Evolutionary conservation across 2,797 vertebrate genomes (phyloP).

Genomic region (Helicolenus hilgendorfi): DNA sequence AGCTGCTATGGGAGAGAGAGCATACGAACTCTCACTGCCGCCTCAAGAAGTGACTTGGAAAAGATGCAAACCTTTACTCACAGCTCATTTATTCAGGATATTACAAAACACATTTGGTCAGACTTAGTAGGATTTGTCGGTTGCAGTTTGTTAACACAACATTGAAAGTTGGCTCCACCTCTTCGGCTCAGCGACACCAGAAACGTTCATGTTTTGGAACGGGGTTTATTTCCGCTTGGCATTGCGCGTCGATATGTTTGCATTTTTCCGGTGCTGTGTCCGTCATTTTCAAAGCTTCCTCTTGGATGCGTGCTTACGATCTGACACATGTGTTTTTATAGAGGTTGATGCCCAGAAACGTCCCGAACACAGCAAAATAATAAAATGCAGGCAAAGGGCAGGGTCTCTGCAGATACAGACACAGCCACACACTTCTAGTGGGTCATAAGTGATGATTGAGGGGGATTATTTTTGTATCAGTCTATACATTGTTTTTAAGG

Average conservation of each 20-base stretch:
- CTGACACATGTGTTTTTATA: background rate
- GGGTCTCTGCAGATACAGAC: background rate
- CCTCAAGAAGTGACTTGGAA: constrained; percentile 1
- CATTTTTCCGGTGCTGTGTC: background rate
- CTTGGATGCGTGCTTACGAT: background rate
- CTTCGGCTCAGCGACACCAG: background rate
- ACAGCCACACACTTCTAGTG: background rate
- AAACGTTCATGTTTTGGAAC: background rate
- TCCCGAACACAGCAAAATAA: background rate
- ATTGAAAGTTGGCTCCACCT: background rate
- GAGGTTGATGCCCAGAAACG: background rate
- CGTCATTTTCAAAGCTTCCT: background rate
- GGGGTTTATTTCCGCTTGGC: background rate
- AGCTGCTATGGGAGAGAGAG: constrained; percentile 36
- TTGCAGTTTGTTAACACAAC: background rate
- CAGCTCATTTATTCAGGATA: constrained; percentile 14
- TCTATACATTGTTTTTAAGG: background rate
- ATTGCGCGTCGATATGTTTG: background rate
- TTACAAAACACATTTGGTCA: background rate
- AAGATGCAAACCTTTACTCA: constrained; percentile 8
- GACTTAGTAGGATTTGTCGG: background rate
- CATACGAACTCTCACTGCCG: constrained; percentile 1
- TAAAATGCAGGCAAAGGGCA: background rate
- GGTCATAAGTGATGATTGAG: background rate
- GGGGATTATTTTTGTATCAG: background rate